These are phyloP conservation scores for Nemotelus nigrinus DNA, from an alignment of 2,888 invertebrate genomes.

Conservation along the genomic window DNA sequence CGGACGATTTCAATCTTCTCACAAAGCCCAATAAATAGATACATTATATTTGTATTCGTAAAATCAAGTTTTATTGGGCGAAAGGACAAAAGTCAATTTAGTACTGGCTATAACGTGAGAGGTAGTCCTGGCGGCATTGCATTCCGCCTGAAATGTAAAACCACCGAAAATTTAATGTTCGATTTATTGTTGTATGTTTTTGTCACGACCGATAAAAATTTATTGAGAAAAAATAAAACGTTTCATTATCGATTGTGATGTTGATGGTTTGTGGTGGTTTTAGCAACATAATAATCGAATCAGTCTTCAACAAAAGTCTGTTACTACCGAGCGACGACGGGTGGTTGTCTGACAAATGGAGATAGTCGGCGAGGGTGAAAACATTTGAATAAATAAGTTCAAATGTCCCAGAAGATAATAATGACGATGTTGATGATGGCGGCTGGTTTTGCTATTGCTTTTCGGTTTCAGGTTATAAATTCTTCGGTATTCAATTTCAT, in stretches of 20 bases:
- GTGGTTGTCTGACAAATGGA: too few relatives aligned
- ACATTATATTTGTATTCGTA: too few relatives aligned
- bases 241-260: not conserved
- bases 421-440: not conserved
- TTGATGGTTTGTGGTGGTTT: not conserved
- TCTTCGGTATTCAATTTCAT: conserved; percentile 36
- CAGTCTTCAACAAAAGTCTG: not conserved
- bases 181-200: conserved; percentile 41
- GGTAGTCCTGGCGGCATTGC: not conserved
- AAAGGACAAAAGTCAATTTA: too few relatives aligned
- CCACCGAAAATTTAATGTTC: conserved; percentile 30
- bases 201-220: conserved; percentile 28
- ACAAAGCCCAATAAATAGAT: too few relatives aligned
- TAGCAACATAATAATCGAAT: not conserved
- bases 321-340: too few relatives aligned
- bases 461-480: conserved; percentile 31
- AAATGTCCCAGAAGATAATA: not conserved
- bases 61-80: too few relatives aligned
- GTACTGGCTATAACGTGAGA: too few relatives aligned
- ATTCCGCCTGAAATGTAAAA: conserved; percentile 11
- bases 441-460: not conserved
- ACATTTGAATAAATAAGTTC: conserved; percentile 7
- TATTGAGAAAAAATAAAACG: conserved; percentile 37
- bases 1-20: too few relatives aligned
- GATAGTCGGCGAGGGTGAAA: not conserved